These are phyloP conservation scores for Fulica atra DNA, from an alignment of 2,113 vertebrate species.

Conservation along the genomic window DNA sequence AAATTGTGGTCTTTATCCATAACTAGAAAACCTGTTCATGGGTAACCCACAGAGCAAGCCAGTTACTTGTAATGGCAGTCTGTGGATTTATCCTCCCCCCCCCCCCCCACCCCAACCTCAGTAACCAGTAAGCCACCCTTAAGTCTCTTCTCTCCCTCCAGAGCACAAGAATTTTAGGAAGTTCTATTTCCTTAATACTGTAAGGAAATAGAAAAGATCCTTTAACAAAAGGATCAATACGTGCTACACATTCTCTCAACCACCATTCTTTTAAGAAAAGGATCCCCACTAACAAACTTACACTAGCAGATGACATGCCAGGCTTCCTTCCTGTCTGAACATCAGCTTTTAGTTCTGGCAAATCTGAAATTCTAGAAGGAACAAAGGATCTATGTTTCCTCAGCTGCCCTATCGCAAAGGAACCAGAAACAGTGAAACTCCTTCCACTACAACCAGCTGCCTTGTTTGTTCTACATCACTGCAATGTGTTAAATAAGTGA, in stretches of 20 bases:
- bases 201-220: too few relatives aligned
- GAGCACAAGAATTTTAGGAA: background rate
- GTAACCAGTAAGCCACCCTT: background rate
- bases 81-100: background rate
- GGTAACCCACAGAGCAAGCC: background rate
- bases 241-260: background rate
- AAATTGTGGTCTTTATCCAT: background rate
- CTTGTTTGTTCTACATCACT: background rate
- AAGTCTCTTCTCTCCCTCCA: background rate
- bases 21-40: background rate
- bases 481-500: background rate
- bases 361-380: background rate
- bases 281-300: background rate
- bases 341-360: background rate
- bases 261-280: background rate
- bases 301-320: background rate
- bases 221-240: background rate
- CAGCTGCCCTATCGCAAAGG: background rate
- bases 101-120: rapidly evolving
- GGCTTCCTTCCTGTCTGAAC: background rate
- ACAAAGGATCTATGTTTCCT: background rate
- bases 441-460: background rate
- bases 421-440: background rate
- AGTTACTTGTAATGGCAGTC: background rate
- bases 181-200: background rate